Evolutionary conservation across 2,113 vertebrate genomes (phyloP), one percentile per base, ranked within the genome.

Genomic region (Silurus asotus): DNA sequence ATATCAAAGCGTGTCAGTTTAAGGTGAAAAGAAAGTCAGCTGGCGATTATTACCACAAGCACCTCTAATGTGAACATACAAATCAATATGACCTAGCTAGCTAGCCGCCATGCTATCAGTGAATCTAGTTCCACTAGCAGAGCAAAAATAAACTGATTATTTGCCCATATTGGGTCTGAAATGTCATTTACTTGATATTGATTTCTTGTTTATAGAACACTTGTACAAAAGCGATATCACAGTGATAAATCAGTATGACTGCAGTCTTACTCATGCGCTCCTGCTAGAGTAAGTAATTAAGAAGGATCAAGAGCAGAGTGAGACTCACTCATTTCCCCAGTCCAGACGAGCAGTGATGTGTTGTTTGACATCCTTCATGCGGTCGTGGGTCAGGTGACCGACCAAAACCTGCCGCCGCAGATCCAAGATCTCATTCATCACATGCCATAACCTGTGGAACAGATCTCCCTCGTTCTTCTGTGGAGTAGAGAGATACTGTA

Each of bases 351-450:
- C 98, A 0, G 98, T 99, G 90, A 99, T 99, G 94, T 99, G 98
- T 61, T 98, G 94, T 89, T 99, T 99, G 87, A 99, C 97, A 7
- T 99, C 98, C 88, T 95, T 96, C 97, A 99, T 99, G 19, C 98
- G 96, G 90, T 99, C 98, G 0, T 98, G 97, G 56, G 98, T 99
- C 76, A 99, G 96, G 51, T 98, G 97, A 82, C 98, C 98, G 8
- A 99, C 97, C 23, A 99, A 95, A 48, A 99, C 97, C 93, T 99
- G 98, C 88, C 97, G 92, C 37, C 97, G 91, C 84, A 99, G 95
- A 92, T 99, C 98, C 61, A 99, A 91, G 88, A 99, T 97, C 90
- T 99, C 98, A 88, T 99, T 99, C 98, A 99, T 99, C 91, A 99
- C 98, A 23, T 99, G 98, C 97, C 98, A 98, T 86, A 99, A 95